Base-by-base conservation (phyloP, 2,113 vertebrate genomes). In the Crotalus horridus region DNA sequence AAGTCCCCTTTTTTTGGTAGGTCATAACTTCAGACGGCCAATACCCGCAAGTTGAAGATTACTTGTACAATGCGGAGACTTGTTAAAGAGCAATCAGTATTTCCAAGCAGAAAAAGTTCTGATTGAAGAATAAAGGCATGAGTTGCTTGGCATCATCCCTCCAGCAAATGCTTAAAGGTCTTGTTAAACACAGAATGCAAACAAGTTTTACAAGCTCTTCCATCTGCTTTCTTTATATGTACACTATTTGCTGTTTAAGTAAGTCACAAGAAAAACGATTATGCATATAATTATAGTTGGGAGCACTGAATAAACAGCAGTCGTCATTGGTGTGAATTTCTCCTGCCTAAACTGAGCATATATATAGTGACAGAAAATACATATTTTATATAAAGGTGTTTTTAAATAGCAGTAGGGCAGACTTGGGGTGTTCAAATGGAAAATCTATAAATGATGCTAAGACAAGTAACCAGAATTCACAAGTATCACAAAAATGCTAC, bases 401-500 rank as follows among this genome's bases (percentile, higher is more conserved):
- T 39, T 21, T 81, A 81, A 58, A 24, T 13, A 8, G 24, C 56
- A 53, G 33, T 0, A 87, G 24, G 23, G 85, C 7, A 21, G 33
- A 51, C 4, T 23, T 33, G 39, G 55, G 64, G 55, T 58, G 91
- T 58, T 0, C 53, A 12, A 91, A 93, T 51, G 54, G 58, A 48
- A 4, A 2, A 95, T 88, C 59, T 85, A 6, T 26, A 39, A 33
- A 89, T 0, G 4, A 4, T 94, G 90, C 86, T 85, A 58, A 96
- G 64, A 87, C 90, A 92, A 91, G 94, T 91, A 93, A 43, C 88
- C 20, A 1, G 53, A 92, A 92, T 90, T 95, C 92, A n/a, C 43
- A 12, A 61, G 90, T 87, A 94, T 92, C 93, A 95, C 95, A 91
- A 96, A 96, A 95, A 89, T 46, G 94, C 29, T 87, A 48, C 74